phyloP scores from a whole-genome alignment of 2,113 vertebrate species.

The Cryptomyrus ogoouensis region DNA sequence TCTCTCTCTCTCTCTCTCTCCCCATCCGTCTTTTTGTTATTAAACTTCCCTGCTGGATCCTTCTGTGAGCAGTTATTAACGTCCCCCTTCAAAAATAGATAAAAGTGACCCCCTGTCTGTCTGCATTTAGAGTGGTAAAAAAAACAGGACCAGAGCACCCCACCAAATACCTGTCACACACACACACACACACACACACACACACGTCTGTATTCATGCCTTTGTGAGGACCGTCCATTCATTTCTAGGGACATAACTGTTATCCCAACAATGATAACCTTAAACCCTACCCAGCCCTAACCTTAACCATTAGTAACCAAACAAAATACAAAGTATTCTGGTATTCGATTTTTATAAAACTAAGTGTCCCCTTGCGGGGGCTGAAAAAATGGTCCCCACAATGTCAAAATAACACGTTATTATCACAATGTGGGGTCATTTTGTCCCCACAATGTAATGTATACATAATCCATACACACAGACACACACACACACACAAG shows the following conservation, averaged over 20 bases:
- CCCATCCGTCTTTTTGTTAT: background rate
- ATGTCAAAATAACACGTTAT: no score
- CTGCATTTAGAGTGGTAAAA: background rate
- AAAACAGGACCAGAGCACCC: background rate
- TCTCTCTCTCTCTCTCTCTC: constrained; percentile 1
- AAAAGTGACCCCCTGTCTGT: background rate
- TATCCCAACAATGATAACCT: background rate
- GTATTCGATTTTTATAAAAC: background rate
- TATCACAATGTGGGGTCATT: background rate
- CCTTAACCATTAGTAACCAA: background rate
- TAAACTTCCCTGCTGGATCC: constrained; percentile 5
- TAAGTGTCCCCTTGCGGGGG: no score
- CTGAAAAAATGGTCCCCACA: no score
- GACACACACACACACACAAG: no score
- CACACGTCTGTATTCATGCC: background rate
- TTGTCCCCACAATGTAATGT: background rate
- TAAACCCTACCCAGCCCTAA: background rate
- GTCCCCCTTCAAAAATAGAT: background rate
- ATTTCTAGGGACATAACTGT: background rate
- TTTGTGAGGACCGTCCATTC: background rate
- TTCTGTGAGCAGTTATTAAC: background rate
- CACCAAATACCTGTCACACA: background rate
- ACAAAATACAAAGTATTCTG: background rate
- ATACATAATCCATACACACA: no score
- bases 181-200: background rate